Evolutionary conservation across 23 tunicate genomes (phyloP).

Genomic region (Styela plicata): DNA sequence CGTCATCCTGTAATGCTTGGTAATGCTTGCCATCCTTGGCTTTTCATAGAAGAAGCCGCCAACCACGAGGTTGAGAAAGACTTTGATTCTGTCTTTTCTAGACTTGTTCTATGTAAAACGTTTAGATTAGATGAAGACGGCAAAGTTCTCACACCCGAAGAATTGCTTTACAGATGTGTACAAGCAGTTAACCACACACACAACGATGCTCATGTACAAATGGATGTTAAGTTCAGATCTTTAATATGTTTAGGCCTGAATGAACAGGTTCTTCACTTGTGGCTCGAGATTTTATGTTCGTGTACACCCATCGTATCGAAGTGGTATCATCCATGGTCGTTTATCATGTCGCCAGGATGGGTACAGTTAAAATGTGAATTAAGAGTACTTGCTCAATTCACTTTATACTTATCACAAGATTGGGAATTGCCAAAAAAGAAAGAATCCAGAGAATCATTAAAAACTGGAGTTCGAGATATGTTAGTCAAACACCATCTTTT

Average conservation of each 20-base stretch:
- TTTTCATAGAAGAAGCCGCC: conserved; percentile 89
- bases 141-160: conserved; percentile 91
- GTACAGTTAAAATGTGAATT: conserved; percentile 89
- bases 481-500: conserved; percentile 92
- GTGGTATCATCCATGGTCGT: conserved; percentile 97
- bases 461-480: conserved; percentile 87
- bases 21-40: conserved; percentile 84
- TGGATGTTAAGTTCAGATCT: conserved; percentile 87
- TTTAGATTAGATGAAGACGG: conserved; percentile 90
- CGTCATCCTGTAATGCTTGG: conserved; percentile 75
- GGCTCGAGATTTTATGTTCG: conserved; percentile 81
- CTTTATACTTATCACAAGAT: conserved; percentile 78
- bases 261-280: conserved; percentile 89
- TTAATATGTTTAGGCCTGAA: conserved; percentile 71
- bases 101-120: conserved; percentile 85
- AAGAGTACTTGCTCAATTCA: conserved; percentile 60
- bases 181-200: conserved; percentile 92
- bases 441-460: conserved; percentile 60
- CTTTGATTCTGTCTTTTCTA: conserved; percentile 84
- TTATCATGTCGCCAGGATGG: conserved; percentile 84
- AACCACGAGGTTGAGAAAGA: conserved; percentile 81
- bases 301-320: conserved; percentile 65
- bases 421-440: conserved; percentile 70
- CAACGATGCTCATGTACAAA: conserved; percentile 86
- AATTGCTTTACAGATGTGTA: conserved; percentile 74